These are phyloP conservation scores for Reinhardtius hippoglossoides DNA, from an alignment of 2,113 vertebrate species.

Conservation along the genomic window DNA sequence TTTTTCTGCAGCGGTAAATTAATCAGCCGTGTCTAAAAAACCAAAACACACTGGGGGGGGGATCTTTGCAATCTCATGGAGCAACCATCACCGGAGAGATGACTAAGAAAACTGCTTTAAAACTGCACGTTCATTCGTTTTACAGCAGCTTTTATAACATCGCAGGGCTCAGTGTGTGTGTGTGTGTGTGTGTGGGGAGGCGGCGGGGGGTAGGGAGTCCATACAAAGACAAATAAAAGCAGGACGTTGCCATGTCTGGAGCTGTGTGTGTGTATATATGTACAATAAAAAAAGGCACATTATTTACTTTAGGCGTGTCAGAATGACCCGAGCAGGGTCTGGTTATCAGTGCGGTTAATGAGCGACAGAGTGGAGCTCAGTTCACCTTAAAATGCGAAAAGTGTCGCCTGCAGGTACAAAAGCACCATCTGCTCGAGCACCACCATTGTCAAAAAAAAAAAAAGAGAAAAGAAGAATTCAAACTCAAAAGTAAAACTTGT, in stretches of 20 bases:
- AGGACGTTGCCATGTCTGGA: constrained; percentile 7
- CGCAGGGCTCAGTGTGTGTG: constrained; percentile 19
- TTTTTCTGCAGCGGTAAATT: not conserved
- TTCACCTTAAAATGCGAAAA: constrained; percentile 50
- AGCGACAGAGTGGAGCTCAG: constrained; percentile 43
- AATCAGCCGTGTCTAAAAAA: not conserved
- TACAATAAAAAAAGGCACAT: constrained; percentile 17
- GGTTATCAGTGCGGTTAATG: constrained; percentile 60
- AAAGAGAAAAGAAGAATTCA: constrained; percentile 11
- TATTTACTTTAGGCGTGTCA: constrained; percentile 57
- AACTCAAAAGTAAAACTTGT: constrained; percentile 30
- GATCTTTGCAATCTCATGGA: not conserved
- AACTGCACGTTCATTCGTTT: constrained; percentile 45
- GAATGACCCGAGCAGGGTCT: constrained; percentile 11
- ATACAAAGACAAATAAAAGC: constrained; percentile 56
- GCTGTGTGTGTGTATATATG: not conserved
- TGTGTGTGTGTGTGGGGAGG: not conserved
- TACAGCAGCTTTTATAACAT: constrained; percentile 44
- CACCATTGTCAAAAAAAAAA: constrained; percentile 58
- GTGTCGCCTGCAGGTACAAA: constrained; percentile 73
- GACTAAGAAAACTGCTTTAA: constrained; percentile 6
- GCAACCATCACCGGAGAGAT: not conserved
- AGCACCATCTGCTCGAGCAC: constrained; percentile 70
- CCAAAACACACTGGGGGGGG: not conserved
- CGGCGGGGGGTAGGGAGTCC: not conserved